phyloP scores from a whole-genome alignment of 2,113 vertebrate genomes.

The Tachycineta bicolor region DNA sequence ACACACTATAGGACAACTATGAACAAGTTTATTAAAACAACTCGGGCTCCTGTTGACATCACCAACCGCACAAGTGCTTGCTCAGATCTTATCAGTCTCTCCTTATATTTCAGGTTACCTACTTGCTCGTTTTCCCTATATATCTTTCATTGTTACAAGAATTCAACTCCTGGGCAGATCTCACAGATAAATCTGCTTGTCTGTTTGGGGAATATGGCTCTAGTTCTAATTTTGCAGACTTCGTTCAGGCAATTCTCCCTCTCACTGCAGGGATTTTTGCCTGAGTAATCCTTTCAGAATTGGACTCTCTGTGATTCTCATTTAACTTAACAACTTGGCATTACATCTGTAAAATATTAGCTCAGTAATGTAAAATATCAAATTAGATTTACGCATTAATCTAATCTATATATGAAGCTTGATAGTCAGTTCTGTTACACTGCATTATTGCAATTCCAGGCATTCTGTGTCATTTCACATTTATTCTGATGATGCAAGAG shows the following conservation, averaged over 20 bases:
- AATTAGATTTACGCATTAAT: conserved; percentile 50
- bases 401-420: conserved; percentile 40
- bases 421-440: conserved; percentile 34
- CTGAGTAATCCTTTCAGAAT: conserved; percentile 68
- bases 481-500: conserved; percentile 1
- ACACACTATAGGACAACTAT: conserved; percentile 56
- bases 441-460: conserved; percentile 26
- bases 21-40: conserved; percentile 77
- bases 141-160: conserved; percentile 69
- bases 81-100: conserved; percentile 73
- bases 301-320: conserved; percentile 45
- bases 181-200: conserved; percentile 53
- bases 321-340: conserved; percentile 68
- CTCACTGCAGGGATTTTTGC: conserved; percentile 67
- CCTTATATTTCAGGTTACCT: conserved; percentile 62
- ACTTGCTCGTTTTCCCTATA: conserved; percentile 41
- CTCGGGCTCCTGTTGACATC: conserved; percentile 74
- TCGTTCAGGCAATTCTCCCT: conserved; percentile 52
- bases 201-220: conserved; percentile 64
- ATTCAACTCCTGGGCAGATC: conserved; percentile 67
- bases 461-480: conserved; percentile 5
- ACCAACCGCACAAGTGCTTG: conserved; percentile 69
- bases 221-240: conserved; percentile 62
- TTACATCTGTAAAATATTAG: conserved; percentile 66
- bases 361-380: conserved; percentile 35